Percentiles rank a stretch among this genome's conserved stretches.
phyloP scores from a whole-genome alignment of 1,140 invertebrate species.

The Aphelenchoides avenae region DNA sequence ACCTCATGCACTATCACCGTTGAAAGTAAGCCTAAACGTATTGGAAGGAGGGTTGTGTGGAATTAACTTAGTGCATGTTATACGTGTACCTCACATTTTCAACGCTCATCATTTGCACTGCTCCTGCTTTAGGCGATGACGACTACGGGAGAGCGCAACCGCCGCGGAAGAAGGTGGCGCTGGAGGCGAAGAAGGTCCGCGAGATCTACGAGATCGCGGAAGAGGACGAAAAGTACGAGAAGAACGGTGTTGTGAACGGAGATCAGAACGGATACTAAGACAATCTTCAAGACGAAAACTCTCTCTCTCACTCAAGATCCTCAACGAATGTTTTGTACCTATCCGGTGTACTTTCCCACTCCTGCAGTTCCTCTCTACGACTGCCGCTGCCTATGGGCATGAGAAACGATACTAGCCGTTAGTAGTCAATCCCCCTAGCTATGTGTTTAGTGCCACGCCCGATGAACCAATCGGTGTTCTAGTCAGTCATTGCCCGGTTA shows the following conservation, averaged over 20 bases:
- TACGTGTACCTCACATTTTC: too few relatives aligned
- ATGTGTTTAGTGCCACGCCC: too few relatives aligned
- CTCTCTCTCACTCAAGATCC: not conserved
- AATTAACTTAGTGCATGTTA: too few relatives aligned
- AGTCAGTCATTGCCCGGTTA: too few relatives aligned
- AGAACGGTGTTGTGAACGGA: not conserved
- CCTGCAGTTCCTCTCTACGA: too few relatives aligned
- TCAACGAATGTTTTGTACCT: not conserved
- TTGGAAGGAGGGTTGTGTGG: too few relatives aligned
- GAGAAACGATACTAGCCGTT: too few relatives aligned
- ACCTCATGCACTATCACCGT: constrained; percentile 83
- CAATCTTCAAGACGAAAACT: constrained; percentile 2
- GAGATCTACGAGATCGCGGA: constrained; percentile 60
- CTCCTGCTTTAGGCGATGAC: constrained; percentile 20
- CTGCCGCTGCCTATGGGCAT: too few relatives aligned
- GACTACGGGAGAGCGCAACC: constrained; percentile 52
- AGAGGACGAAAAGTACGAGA: constrained; percentile 46
- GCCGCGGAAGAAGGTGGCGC: constrained; percentile 40
- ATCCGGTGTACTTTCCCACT: not conserved
- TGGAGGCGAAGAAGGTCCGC: constrained; percentile 51
- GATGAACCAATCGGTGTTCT: too few relatives aligned
- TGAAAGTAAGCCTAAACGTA: constrained; percentile 80
- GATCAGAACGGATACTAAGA: constrained; percentile 9
- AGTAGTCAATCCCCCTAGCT: too few relatives aligned
- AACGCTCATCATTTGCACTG: too few relatives aligned